Conservation (phyloP, 2,888 invertebrate genomes). For the Platycheirus rosarum region DNA sequence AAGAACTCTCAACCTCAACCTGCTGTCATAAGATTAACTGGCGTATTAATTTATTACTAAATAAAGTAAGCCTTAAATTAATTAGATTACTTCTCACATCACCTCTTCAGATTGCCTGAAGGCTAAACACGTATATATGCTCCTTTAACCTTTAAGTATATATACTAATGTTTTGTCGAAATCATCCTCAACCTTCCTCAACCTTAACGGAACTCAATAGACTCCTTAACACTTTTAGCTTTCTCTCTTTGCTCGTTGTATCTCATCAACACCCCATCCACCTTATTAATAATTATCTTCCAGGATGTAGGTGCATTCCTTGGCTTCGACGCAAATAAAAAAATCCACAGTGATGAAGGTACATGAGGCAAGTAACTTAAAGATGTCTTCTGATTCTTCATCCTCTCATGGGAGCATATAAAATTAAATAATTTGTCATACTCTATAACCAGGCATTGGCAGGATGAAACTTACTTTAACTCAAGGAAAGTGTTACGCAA, state of each 20-base stretch:
- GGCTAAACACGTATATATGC: not conserved
- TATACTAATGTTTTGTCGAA: slow-evolving; percentile 2
- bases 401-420: not conserved
- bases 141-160: not conserved
- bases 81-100: slow-evolving; percentile 21
- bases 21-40: slow-evolving; percentile 9
- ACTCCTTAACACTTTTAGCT: slow-evolving; percentile 3
- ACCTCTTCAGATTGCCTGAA: not conserved
- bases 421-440: no score
- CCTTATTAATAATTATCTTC: slow-evolving; percentile 18
- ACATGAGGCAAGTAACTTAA: slow-evolving; percentile 5
- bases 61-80: slow-evolving; percentile 23
- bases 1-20: not conserved
- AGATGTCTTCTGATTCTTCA: not conserved
- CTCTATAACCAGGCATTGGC: slow-evolving; percentile 1
- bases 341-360: not conserved
- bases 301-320: not conserved
- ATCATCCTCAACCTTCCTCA: not conserved
- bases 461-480: no score
- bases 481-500: no score
- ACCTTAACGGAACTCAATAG: not conserved
- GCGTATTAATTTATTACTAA: slow-evolving; percentile 28
- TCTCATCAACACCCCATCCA: slow-evolving; percentile 30
- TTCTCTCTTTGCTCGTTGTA: slow-evolving; percentile 4
- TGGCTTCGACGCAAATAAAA: not conserved